Evolutionary conservation across 1,140 invertebrate species (phyloP).

Genomic region (Trichogramma pretiosum): DNA sequence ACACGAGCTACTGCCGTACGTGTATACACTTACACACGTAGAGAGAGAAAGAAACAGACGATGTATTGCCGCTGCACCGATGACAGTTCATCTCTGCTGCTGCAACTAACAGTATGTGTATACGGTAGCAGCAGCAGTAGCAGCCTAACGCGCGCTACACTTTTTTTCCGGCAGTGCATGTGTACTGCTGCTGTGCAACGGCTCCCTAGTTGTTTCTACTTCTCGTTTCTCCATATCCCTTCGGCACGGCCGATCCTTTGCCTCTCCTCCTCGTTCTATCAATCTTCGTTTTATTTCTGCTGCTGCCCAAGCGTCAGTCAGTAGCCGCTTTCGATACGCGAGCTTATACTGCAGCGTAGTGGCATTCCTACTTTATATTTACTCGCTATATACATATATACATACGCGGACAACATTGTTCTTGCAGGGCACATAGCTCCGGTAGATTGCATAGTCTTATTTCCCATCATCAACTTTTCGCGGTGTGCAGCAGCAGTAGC

Average conservation of each 20-base stretch:
- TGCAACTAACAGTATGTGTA: too few species aligned
- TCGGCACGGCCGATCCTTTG: too few species aligned
- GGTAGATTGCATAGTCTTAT: constrained; percentile 7
- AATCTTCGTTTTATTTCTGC: constrained; percentile 17
- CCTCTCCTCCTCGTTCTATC: constrained; percentile 11
- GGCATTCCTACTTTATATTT: constrained; percentile 11
- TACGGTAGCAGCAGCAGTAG: not conserved
- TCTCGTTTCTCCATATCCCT: constrained; percentile 7
- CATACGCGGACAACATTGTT: too few species aligned
- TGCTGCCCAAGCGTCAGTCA: too few species aligned
- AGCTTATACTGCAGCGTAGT: too few species aligned
- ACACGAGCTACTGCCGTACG: too few species aligned
- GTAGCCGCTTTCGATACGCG: too few species aligned
- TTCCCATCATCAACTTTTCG: not conserved
- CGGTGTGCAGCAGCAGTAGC: too few species aligned
- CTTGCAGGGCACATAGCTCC: too few species aligned
- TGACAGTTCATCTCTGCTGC: constrained; percentile 40
- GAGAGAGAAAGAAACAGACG: constrained; percentile 40
- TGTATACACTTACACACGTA: too few species aligned
- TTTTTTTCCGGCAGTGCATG: not conserved
- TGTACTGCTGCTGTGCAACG: not conserved
- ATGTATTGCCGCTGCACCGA: constrained; percentile 42
- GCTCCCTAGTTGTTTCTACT: too few species aligned
- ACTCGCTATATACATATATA: constrained; percentile 3
- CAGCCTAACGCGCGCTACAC: not conserved